A percentile compares a stretch with the other conserved stretches of the same genome.
These are phyloP conservation scores for Varanus salvator DNA, from an alignment of 2,113 vertebrate species.

Conservation along the genomic window DNA sequence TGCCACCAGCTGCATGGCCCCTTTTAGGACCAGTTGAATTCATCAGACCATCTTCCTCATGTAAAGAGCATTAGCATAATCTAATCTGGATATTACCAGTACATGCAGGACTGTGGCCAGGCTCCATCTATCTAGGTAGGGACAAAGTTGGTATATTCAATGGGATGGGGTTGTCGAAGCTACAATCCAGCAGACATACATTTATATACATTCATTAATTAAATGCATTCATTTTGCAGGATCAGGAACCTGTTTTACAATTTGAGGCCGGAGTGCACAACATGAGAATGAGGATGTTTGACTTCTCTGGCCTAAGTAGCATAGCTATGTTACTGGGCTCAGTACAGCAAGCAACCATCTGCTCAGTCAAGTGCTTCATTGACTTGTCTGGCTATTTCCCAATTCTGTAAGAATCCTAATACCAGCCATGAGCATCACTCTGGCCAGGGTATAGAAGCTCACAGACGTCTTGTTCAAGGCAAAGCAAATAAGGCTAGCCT, in stretches of 20 bases:
- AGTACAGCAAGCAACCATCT: not conserved
- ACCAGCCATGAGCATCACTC: not conserved
- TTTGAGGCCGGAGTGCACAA: not conserved
- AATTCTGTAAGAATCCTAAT: not conserved
- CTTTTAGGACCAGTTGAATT: too few relatives aligned
- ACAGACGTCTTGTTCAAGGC: conserved; percentile 16
- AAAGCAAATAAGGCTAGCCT: not conserved
- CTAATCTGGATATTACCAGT: too few relatives aligned
- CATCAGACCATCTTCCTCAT: too few relatives aligned
- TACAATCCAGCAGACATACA: not conserved
- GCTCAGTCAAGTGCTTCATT: not conserved
- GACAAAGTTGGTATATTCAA: too few relatives aligned
- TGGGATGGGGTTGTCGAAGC: not conserved
- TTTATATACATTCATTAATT: not conserved
- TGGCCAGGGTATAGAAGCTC: not conserved
- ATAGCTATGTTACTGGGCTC: not conserved
- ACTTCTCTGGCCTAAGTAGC: not conserved
- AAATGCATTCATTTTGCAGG: not conserved
- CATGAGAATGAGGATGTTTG: not conserved
- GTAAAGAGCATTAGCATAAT: too few relatives aligned
- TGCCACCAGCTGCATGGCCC: too few relatives aligned
- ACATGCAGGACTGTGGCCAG: too few relatives aligned
- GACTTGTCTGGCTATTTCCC: not conserved
- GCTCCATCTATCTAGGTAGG: too few relatives aligned
- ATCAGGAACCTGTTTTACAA: not conserved